These are phyloP conservation scores for Acronicta aceris DNA, from an alignment of 2,888 invertebrate genomes.

Conservation along the genomic window DNA sequence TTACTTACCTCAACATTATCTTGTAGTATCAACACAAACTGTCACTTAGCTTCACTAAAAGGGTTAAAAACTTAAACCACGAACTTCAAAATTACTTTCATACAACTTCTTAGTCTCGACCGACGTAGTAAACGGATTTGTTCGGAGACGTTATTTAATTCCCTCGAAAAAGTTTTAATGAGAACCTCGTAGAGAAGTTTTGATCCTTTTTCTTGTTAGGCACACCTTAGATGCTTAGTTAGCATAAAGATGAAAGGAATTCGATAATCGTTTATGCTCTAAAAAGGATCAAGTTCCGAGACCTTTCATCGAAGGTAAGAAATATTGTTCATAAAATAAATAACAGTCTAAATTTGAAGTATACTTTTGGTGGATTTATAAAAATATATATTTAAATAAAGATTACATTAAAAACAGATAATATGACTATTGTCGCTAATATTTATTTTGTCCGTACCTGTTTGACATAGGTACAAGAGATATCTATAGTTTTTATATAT, in stretches of 20 bases:
- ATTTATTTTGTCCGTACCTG: too few species aligned
- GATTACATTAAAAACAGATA: too few species aligned
- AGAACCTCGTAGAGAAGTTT: constrained; percentile 57
- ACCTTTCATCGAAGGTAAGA: neutral
- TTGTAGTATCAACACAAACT: constrained; percentile 11
- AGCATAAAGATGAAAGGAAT: constrained; percentile 45
- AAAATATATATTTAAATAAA: too few species aligned
- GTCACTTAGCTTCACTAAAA: constrained; percentile 13
- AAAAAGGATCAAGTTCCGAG: constrained; percentile 10
- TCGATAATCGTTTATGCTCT: constrained; percentile 45
- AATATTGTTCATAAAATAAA: neutral
- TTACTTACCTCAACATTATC: too few species aligned
- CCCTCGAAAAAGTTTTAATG: constrained; percentile 74
- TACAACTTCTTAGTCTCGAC: constrained; percentile 55
- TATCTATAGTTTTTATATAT: too few species aligned
- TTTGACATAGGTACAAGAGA: too few species aligned
- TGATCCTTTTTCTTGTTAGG: constrained; percentile 39
- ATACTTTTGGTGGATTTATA: too few species aligned
- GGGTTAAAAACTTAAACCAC: constrained; percentile 37
- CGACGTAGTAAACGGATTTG: constrained; percentile 68
- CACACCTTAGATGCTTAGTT: constrained; percentile 41
- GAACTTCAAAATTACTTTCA: constrained; percentile 63
- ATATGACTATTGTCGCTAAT: too few species aligned
- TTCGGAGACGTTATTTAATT: constrained; percentile 71
- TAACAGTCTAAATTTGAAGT: constrained; percentile 1